These are phyloP conservation scores for Hyaena hyaena DNA, from an alignment of 2,113 vertebrate species.

Conservation along the genomic window DNA sequence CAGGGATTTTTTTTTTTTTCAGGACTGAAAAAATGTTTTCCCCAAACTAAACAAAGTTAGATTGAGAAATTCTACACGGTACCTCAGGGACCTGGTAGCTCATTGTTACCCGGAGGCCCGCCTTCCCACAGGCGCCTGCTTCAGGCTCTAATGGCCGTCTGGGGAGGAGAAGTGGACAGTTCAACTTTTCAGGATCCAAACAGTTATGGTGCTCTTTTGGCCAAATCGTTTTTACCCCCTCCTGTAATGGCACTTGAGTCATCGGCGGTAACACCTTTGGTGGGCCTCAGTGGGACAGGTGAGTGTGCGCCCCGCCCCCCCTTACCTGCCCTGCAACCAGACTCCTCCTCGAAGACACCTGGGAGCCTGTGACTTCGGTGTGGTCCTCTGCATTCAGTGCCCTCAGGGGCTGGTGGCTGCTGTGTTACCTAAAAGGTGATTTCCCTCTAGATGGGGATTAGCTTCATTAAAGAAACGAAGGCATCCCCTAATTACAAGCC, in stretches of 20 bases:
- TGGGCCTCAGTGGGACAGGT: not conserved
- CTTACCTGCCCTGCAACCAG: not conserved
- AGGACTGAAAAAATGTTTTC: constrained; percentile 51
- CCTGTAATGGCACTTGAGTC: not conserved
- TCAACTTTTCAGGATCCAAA: not conserved
- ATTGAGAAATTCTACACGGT: constrained; percentile 66
- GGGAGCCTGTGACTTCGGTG: not conserved
- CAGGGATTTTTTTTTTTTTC: constrained; percentile 51
- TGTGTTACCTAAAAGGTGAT: not conserved
- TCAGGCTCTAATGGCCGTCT: not conserved
- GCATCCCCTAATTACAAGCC: constrained; percentile 47
- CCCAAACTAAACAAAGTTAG: constrained; percentile 72
- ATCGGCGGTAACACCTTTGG: not conserved
- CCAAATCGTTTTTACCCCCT: not conserved
- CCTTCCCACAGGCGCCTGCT: constrained; percentile 54
- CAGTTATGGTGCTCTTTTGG: not conserved
- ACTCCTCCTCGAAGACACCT: not conserved
- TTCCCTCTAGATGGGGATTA: not conserved
- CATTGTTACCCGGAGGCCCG: not conserved
- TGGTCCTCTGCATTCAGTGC: not conserved
- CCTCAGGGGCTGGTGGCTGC: not conserved
- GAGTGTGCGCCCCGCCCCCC: not conserved
- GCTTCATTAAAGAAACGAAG: constrained; percentile 45
- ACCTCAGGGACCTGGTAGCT: constrained; percentile 58
- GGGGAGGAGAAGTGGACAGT: not conserved